phyloP scores from a whole-genome alignment of 2,113 vertebrate genomes.

The Urocynchramus pylzowi region DNA sequence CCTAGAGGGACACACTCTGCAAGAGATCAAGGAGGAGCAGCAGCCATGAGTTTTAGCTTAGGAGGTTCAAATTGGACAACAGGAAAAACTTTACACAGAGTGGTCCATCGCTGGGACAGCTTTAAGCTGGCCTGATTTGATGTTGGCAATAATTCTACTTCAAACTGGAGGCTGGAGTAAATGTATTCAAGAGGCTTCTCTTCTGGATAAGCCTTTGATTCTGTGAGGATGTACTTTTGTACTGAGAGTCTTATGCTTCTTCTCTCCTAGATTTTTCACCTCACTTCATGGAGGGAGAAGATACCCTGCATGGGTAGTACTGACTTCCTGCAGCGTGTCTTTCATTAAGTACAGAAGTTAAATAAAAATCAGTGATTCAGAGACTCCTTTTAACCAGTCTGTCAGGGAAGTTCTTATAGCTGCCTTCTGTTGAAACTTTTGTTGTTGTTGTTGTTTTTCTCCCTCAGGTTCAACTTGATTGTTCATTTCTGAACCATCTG shows the following conservation, averaged over 20 bases:
- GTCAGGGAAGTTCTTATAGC: neutral
- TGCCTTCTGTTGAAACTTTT: neutral
- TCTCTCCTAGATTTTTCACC: neutral
- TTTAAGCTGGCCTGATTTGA: neutral
- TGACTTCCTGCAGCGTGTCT: neutral
- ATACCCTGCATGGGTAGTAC: fast-evolving
- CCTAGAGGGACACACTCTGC: neutral
- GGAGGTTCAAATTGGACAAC: neutral
- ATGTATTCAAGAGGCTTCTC: neutral
- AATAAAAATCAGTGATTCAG: neutral
- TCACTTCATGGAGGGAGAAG: neutral
- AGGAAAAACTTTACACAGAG: neutral
- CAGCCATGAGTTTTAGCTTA: neutral
- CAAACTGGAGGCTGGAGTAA: neutral
- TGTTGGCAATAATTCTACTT: neutral
- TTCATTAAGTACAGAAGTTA: neutral
- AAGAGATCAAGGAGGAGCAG: neutral
- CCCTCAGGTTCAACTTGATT: neutral
- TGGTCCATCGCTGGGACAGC: neutral
- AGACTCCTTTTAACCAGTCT: neutral
- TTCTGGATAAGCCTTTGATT: neutral
- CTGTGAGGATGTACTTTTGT: neutral
- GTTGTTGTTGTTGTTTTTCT: neutral
- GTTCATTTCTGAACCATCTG: neutral
- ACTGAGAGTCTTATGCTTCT: neutral